Percentiles rank a stretch among this genome's conserved stretches.
These are phyloP conservation scores for Sycophila texana DNA, from an alignment of 2,888 invertebrate genomes.

Conservation along the genomic window DNA sequence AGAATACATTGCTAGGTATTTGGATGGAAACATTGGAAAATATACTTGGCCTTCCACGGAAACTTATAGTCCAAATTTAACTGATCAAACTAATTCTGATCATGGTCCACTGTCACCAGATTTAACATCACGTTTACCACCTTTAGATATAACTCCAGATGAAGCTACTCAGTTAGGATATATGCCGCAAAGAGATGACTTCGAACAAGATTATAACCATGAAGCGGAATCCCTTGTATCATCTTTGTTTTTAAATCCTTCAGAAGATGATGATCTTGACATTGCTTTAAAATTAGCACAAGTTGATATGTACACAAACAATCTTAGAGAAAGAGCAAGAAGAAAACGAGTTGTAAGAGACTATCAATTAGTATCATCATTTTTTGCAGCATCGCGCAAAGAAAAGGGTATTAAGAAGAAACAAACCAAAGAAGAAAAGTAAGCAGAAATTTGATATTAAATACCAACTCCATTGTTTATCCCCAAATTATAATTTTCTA, in stretches of 20 bases:
- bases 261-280: slow-evolving; percentile 93
- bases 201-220: slow-evolving; percentile 95
- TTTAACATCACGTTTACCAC: slow-evolving; percentile 84
- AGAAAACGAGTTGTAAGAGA: slow-evolving; percentile 93
- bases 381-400: slow-evolving; percentile 83
- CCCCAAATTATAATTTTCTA: slow-evolving; percentile 9
- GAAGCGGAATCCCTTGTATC: slow-evolving; percentile 95
- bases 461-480: background rate
- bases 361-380: slow-evolving; percentile 91
- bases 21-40: slow-evolving; percentile 93
- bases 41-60: slow-evolving; percentile 89
- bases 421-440: slow-evolving; percentile 89
- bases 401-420: slow-evolving; percentile 79
- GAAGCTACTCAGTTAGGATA: slow-evolving; percentile 94
- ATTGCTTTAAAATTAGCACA: slow-evolving; percentile 92
- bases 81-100: slow-evolving; percentile 86
- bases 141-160: slow-evolving; percentile 87
- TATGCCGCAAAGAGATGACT: slow-evolving; percentile 97
- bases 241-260: slow-evolving; percentile 85
- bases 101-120: slow-evolving; percentile 88
- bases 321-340: slow-evolving; percentile 89
- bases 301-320: slow-evolving; percentile 92
- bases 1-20: slow-evolving; percentile 91
- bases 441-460: slow-evolving; percentile 64
- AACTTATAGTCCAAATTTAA: slow-evolving; percentile 82